Percentiles rank a stretch among this genome's conserved stretches.
These are phyloP conservation scores for Meda fulgida DNA, from an alignment of 2,797 vertebrate genomes.

Conservation along the genomic window DNA sequence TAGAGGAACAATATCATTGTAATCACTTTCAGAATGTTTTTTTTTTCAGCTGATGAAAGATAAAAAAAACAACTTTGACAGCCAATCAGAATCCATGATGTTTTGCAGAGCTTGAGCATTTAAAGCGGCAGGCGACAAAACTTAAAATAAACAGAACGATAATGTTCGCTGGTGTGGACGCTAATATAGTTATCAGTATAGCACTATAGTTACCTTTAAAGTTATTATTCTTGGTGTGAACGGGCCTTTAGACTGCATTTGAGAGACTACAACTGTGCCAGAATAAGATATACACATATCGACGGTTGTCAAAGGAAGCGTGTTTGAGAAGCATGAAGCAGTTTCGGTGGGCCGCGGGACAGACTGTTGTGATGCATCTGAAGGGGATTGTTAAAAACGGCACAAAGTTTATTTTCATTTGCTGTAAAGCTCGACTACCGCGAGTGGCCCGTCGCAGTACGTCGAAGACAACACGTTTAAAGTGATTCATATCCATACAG, in stretches of 20 bases:
- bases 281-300: neutral
- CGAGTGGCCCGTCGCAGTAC: neutral
- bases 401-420: conserved; percentile 27
- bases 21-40: too few species aligned
- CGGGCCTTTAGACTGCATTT: neutral
- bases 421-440: neutral
- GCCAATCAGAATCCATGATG: too few species aligned
- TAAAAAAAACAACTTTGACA: too few species aligned
- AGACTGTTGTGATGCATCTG: conserved; percentile 17
- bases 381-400: neutral
- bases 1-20: too few species aligned
- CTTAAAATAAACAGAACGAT: too few species aligned
- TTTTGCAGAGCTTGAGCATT: too few species aligned
- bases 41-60: too few species aligned
- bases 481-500: conserved; percentile 43
- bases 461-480: neutral
- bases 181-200: neutral
- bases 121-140: too few species aligned
- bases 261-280: neutral
- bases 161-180: too few species aligned
- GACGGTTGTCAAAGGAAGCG: neutral
- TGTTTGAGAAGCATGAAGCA: conserved; percentile 22
- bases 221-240: neutral
- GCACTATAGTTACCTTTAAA: neutral
- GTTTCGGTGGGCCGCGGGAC: neutral